phyloP scores from a whole-genome alignment of 2,888 invertebrate genomes.

The Nephrotoma guestfalica region DNA sequence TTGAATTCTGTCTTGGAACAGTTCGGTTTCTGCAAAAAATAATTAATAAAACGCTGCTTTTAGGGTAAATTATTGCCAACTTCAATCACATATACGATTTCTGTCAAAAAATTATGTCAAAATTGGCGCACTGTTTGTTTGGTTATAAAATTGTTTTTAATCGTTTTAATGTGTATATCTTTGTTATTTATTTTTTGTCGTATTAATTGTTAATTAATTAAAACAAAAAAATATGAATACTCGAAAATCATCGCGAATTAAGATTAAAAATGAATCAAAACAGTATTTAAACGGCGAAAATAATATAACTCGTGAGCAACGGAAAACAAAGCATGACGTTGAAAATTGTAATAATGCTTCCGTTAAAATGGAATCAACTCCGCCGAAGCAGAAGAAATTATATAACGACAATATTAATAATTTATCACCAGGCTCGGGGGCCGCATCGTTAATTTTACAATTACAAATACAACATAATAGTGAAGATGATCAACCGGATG shows the following conservation, averaged over 20 bases:
- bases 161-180: neutral
- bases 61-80: neutral
- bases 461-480: neutral
- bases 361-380: conserved; percentile 16
- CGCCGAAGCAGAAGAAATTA: conserved; percentile 23
- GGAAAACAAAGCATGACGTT: neutral
- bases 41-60: neutral
- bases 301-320: neutral
- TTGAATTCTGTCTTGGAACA: neutral
- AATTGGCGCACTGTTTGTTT: neutral
- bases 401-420: conserved; percentile 10
- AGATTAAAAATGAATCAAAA: neutral
- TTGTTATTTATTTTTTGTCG: neutral
- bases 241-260: neutral
- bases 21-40: neutral
- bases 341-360: neutral
- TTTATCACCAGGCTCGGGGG: conserved; percentile 11
- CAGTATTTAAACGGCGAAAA: neutral
- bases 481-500: conserved; percentile 6
- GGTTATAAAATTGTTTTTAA: neutral
- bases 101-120: neutral
- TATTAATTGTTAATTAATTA: neutral
- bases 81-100: neutral
- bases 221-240: neutral
- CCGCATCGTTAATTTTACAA: neutral